Evolutionary conservation across 2,113 vertebrate genomes (phyloP).

Genomic region (Semnornis frantzii): DNA sequence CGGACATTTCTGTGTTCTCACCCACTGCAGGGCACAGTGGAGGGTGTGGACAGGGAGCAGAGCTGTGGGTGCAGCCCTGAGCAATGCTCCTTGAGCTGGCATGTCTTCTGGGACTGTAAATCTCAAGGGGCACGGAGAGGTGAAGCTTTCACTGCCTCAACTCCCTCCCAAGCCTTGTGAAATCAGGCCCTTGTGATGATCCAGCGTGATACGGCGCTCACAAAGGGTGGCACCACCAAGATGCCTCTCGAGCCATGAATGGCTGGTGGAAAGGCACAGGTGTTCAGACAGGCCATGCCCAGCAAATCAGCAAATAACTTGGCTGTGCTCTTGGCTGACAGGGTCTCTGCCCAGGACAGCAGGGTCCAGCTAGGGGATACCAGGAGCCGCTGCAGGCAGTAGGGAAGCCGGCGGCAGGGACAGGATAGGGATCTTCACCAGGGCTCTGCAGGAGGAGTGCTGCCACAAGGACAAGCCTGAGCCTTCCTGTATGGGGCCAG

Average conservation of each 20-base stretch:
- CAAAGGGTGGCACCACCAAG: rapidly evolving
- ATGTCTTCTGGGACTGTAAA: rapidly evolving
- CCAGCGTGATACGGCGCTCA: neutral
- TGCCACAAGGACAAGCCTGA: neutral
- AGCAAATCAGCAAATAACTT: neutral
- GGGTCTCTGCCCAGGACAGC: rapidly evolving
- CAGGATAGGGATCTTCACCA: rapidly evolving
- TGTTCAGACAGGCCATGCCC: rapidly evolving
- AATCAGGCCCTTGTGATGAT: neutral
- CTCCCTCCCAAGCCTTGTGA: rapidly evolving
- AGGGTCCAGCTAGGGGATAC: rapidly evolving
- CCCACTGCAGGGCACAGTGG: neutral
- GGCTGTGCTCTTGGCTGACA: neutral
- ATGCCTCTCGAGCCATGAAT: neutral
- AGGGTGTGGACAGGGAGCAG: neutral
- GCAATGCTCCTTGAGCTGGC: rapidly evolving
- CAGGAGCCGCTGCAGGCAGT: rapidly evolving
- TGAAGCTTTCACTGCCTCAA: neutral
- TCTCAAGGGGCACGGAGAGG: neutral
- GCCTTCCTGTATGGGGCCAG: neutral
- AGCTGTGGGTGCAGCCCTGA: neutral
- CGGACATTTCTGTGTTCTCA: neutral
- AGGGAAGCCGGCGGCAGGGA: rapidly evolving
- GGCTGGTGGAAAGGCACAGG: neutral
- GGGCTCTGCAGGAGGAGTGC: neutral